phyloP scores from a whole-genome alignment of 2,113 vertebrate genomes.

The Ailuropoda melanoleuca region DNA sequence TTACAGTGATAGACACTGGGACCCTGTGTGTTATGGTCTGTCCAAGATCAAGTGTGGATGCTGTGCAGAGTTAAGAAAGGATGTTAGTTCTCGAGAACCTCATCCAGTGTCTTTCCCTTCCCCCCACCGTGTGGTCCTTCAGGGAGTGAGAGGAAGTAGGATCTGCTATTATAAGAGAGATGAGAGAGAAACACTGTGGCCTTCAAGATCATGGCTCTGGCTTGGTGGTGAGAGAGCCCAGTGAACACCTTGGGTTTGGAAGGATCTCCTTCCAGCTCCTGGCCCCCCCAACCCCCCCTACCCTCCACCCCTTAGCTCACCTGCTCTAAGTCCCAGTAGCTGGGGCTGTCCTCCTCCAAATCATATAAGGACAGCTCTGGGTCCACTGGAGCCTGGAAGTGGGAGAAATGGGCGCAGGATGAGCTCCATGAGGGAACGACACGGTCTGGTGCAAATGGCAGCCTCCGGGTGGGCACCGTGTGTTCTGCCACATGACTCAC shows the following conservation, averaged over 20 bases:
- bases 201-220: neutral
- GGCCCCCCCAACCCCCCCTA: neutral
- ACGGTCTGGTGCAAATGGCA: neutral
- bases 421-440: neutral
- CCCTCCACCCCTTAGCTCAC: conserved; percentile 70
- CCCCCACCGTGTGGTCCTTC: neutral
- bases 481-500: rapidly evolving
- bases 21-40: neutral
- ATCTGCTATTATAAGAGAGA: conserved; percentile 47
- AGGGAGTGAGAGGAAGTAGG: neutral
- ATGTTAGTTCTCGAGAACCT: neutral
- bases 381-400: conserved; percentile 45
- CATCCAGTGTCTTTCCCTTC: neutral
- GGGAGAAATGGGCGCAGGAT: neutral
- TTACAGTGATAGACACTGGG: neutral
- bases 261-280: neutral
- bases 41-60: neutral
- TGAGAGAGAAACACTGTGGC: neutral
- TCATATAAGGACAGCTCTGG: conserved; percentile 82
- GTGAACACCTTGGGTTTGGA: neutral
- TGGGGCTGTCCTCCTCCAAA: conserved; percentile 74
- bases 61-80: neutral
- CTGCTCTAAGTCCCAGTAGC: conserved; percentile 87
- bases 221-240: neutral
- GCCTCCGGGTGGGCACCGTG: rapidly evolving